Evolutionary conservation across 2,888 invertebrate species (phyloP), one percentile per base, ranked within the genome.

Genomic region (Elaeidobius kamerunicus): DNA sequence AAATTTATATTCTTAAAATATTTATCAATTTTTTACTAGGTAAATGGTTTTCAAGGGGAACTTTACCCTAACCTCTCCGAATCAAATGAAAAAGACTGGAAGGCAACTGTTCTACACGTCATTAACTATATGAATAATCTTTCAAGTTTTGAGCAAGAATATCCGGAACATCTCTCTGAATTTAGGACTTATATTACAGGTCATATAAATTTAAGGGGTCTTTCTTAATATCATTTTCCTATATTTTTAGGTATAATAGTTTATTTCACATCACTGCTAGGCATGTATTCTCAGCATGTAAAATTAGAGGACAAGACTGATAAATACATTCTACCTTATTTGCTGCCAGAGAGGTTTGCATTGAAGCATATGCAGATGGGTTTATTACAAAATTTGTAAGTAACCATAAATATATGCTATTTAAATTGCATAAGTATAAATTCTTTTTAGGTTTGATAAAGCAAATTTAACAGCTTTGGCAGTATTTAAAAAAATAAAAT

Each of bases 181-280:
- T 43, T 48, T 14, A 43, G 15, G 15, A 41, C 28, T 12, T 52
- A 42, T 30, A 36, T 18, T 16, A 43, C 32, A 17, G 48, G 53
- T 53, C n/a, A 38, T 14, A 11, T 7, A 14, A 6, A 6, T 20
- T 20, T n/a, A 3, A 16, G n/a, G n/a, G n/a, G n/a, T 16, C 19
- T 16, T 16, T 2, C 11, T 23, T 9, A 20, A 40, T 40, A 23
- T 16, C 7, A 34, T 34, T 20, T 20, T 34, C 15, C 27, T 20
- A 23, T 30, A 36, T 20, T 52, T 52, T 43, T 27, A 52, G 52
- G 52, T 18, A 27, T 56, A 18, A 41, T 35, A 12, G 52, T 51
- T 4, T 44, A 20, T 36, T 45, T 56, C 7, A 39, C 28, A 15
- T 52, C 56, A 6, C 40, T 52, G 11, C 42, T 39, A 9, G 20